phyloP scores from a whole-genome alignment of 2,888 invertebrate genomes.

The Hirtodrosophila alboralis region DNA sequence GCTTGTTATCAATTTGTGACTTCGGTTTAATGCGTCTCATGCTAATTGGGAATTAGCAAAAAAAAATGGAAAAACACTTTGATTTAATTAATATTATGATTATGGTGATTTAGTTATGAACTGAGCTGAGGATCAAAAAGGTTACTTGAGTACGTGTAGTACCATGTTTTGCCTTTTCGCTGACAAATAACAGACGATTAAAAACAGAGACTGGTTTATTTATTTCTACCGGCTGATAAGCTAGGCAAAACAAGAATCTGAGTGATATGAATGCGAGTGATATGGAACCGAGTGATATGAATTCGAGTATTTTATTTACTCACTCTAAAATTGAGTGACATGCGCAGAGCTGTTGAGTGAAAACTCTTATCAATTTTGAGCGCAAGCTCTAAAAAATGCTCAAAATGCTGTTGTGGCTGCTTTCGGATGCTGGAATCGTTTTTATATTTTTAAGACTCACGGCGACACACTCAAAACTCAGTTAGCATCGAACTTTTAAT shows the following conservation, averaged over 20 bases:
- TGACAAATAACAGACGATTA: slow-evolving; percentile 22
- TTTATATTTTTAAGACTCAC: slow-evolving; percentile 54
- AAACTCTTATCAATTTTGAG: slow-evolving; percentile 50
- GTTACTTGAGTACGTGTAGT: background rate
- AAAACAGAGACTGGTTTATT: background rate
- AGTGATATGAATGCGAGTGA: background rate
- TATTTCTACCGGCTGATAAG: slow-evolving; percentile 11
- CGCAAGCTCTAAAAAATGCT: slow-evolving; percentile 25
- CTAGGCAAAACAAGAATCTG: background rate
- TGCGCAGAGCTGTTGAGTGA: slow-evolving; percentile 28
- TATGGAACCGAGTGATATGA: too few relatives aligned
- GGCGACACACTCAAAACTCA: slow-evolving; percentile 61
- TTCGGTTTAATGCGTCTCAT: slow-evolving; percentile 32
- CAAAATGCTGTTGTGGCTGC: slow-evolving; percentile 20
- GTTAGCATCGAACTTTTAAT: slow-evolving; percentile 82
- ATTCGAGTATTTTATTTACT: too few relatives aligned
- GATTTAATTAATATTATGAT: slow-evolving; percentile 5
- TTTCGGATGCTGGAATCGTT: slow-evolving; percentile 37
- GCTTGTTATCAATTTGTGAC: slow-evolving; percentile 19
- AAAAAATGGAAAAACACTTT: background rate
- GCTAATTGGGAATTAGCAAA: background rate
- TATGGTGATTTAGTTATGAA: background rate
- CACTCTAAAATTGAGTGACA: slow-evolving; percentile 11
- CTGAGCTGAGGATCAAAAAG: background rate
- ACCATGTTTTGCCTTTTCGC: slow-evolving; percentile 4